Conservation (phyloP, 2,888 invertebrate genomes). For the Acleris sparsana region DNA sequence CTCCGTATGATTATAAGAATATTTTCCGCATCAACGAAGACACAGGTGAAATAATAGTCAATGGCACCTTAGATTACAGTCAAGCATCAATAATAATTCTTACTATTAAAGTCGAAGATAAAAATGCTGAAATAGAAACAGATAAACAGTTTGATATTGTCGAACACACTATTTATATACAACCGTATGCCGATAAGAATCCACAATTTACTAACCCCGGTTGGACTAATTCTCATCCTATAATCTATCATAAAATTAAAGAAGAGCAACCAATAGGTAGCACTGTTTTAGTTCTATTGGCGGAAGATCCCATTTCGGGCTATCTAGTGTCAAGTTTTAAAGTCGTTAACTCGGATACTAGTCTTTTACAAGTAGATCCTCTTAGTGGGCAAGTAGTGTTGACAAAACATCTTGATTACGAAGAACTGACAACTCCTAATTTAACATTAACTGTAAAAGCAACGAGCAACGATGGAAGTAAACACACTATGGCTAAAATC, state of each 20-base stretch:
- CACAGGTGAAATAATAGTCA: conserved; percentile 87
- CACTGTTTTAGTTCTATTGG: conserved; percentile 86
- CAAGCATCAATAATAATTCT: conserved; percentile 89
- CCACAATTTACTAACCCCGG: conserved; percentile 88
- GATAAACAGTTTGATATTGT: conserved; percentile 86
- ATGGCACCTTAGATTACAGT: conserved; percentile 87
- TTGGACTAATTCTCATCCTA: conserved; percentile 88
- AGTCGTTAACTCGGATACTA: conserved; percentile 81
- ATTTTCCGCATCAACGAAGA: conserved; percentile 88
- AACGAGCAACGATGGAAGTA: conserved; percentile 76
- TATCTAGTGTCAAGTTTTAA: conserved; percentile 85
- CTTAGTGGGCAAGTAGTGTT: conserved; percentile 89
- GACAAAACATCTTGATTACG: conserved; percentile 90
- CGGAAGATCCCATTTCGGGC: conserved; percentile 88
- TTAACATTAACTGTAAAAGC: conserved; percentile 83
- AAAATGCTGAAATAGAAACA: conserved; percentile 87
- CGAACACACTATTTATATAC: conserved; percentile 90
- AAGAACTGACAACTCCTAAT: conserved; percentile 85
- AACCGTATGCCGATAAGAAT: conserved; percentile 90
- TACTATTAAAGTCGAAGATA: conserved; percentile 87
- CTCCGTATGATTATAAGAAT: conserved; percentile 85
- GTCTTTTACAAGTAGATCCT: conserved; percentile 84
- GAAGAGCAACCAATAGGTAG: conserved; percentile 91
- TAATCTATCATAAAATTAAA: conserved; percentile 86
- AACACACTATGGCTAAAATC: conserved; percentile 86